Percentiles rank a stretch among this genome's conserved stretches.
phyloP scores from a whole-genome alignment of 37 sponge, comb jelly and placozoan genomes.

The Halichondria panicea region DNA sequence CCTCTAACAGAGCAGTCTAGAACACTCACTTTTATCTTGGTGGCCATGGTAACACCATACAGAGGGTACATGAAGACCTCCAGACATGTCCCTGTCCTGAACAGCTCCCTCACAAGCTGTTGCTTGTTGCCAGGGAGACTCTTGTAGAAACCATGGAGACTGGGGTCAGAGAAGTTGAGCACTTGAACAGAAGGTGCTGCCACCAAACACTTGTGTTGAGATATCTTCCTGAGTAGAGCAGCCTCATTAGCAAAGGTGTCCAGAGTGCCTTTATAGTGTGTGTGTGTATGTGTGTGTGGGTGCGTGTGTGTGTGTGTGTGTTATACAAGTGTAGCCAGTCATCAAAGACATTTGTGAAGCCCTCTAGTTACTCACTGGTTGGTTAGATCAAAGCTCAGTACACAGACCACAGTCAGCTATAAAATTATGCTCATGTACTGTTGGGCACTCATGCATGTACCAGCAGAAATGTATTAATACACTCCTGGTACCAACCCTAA shows the following conservation, averaged over 20 bases:
- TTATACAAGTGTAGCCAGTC: too few species aligned
- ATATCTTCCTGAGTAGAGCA: conserved; percentile 6
- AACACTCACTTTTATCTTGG: conserved; percentile 53
- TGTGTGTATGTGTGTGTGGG: too few species aligned
- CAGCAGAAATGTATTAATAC: too few species aligned
- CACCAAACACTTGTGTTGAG: conserved; percentile 16
- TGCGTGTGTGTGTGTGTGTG: too few species aligned
- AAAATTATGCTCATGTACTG: too few species aligned
- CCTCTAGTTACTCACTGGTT: too few species aligned
- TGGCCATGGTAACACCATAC: conserved; percentile 47
- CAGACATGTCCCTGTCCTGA: conserved; percentile 15
- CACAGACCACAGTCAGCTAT: too few species aligned
- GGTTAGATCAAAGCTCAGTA: too few species aligned
- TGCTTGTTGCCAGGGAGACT: conserved; percentile 13
- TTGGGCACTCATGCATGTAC: too few species aligned
- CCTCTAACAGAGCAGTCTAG: too few species aligned
- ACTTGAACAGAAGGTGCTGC: conserved; percentile 18
- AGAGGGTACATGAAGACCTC: conserved; percentile 46
- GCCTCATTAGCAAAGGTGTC: conserved; percentile 16
- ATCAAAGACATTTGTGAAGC: too few species aligned
- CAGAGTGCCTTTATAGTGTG: not conserved
- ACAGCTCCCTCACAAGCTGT: conserved; percentile 8
- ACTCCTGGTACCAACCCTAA: too few species aligned
- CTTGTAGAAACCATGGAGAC: conserved; percentile 10
- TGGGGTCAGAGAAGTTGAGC: conserved; percentile 29